Conservation (phyloP, 2,888 invertebrate species). For the Herminia tarsipennalis region DNA sequence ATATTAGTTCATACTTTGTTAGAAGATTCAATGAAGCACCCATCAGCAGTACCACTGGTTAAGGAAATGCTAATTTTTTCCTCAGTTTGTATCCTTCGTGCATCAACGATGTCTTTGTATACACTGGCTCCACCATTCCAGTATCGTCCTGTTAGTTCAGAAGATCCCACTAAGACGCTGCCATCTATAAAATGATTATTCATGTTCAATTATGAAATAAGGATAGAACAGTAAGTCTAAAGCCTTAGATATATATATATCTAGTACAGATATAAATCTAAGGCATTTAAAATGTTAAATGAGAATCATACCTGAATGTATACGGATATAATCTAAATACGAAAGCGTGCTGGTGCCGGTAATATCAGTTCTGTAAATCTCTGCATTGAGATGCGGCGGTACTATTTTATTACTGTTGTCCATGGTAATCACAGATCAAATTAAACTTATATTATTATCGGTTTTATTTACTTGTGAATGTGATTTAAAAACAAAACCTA, state of each 20-base stretch:
- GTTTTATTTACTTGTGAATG: not conserved
- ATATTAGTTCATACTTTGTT: slow-evolving; percentile 66
- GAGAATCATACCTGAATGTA: slow-evolving; percentile 61
- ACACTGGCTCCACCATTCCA: slow-evolving; percentile 77
- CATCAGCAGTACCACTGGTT: slow-evolving; percentile 73
- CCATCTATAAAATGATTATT: slow-evolving; percentile 63
- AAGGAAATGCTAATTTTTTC: slow-evolving; percentile 63
- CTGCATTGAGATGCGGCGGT: slow-evolving; percentile 79
- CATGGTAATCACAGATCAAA: slow-evolving; percentile 47
- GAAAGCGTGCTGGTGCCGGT: slow-evolving; percentile 65
- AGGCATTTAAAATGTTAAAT: not conserved
- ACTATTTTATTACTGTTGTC: slow-evolving; percentile 69
- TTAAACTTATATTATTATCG: not conserved
- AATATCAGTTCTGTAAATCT: slow-evolving; percentile 74
- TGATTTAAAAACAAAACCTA: no score
- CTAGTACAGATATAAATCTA: not conserved
- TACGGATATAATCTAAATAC: slow-evolving; percentile 70
- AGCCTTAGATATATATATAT: no score
- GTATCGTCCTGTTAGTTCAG: slow-evolving; percentile 78
- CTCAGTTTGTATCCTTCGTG: slow-evolving; percentile 44
- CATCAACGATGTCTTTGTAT: slow-evolving; percentile 56
- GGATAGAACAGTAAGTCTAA: no score
- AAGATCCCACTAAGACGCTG: slow-evolving; percentile 72
- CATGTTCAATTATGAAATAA: no score
- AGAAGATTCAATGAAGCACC: slow-evolving; percentile 70